These are phyloP conservation scores for Oenanthe melanoleuca DNA, from an alignment of 2,113 vertebrate species.

Conservation along the genomic window DNA sequence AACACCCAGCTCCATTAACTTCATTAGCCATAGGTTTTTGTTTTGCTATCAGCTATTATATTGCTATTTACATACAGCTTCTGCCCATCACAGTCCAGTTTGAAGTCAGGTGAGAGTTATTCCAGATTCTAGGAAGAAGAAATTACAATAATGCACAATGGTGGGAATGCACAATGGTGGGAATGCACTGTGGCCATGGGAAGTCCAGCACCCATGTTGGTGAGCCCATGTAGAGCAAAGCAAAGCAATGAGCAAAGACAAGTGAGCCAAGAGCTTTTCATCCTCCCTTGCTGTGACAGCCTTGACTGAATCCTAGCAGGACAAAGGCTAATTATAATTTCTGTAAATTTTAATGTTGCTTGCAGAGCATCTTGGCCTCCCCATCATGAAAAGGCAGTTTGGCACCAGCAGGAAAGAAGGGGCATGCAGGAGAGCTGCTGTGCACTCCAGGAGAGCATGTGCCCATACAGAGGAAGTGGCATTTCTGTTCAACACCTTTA, in stretches of 20 bases:
- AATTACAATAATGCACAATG: fast-evolving
- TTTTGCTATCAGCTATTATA: neutral
- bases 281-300: neutral
- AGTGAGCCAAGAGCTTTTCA: neutral
- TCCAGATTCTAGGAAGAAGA: neutral
- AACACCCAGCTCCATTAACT: neutral
- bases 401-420: neutral
- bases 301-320: neutral
- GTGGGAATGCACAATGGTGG: fast-evolving
- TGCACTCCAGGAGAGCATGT: neutral
- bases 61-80: neutral
- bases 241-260: neutral
- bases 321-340: neutral
- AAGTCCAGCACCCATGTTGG: neutral
- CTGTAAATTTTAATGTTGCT: neutral
- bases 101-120: neutral
- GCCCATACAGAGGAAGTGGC: neutral
- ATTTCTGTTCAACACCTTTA: neutral
- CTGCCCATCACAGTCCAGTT: neutral
- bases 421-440: neutral
- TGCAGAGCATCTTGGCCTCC: neutral
- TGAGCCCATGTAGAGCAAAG: neutral
- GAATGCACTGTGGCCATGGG: neutral
- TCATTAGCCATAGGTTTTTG: neutral
- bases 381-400: neutral